These are phyloP conservation scores for Pachycephala philippinensis DNA, from an alignment of 2,113 vertebrate genomes.

Conservation along the genomic window DNA sequence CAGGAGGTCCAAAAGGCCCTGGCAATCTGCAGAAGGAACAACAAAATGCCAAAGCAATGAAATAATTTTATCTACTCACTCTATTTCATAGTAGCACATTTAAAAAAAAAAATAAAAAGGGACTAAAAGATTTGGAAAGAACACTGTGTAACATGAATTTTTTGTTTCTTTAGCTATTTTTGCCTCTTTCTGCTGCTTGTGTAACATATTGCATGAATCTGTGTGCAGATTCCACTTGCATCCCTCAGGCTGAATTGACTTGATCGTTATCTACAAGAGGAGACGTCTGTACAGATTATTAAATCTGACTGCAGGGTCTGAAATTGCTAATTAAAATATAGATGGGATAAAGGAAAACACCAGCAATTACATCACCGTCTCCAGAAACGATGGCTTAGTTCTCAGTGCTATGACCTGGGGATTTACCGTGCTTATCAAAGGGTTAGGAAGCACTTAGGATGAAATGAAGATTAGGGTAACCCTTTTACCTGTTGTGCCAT, in stretches of 20 bases:
- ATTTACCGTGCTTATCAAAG: not conserved
- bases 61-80: not conserved
- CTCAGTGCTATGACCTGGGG: accelerated
- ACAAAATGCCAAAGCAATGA: not conserved
- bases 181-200: not conserved
- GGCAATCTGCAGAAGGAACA: not conserved
- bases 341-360: not conserved
- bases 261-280: not conserved
- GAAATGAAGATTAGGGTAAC: not conserved
- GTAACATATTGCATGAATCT: not conserved
- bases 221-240: not conserved
- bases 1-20: not conserved
- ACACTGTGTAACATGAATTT: not conserved
- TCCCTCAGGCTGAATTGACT: not conserved
- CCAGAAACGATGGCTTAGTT: not conserved
- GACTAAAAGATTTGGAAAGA: not conserved
- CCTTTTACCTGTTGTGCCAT: not conserved
- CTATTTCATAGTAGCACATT: not conserved
- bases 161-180: not conserved
- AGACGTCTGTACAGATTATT: not conserved
- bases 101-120: not conserved
- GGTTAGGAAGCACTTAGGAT: not conserved
- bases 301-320: not conserved
- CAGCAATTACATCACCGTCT: not conserved
- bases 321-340: not conserved